Conservation (phyloP, 2,113 vertebrate genomes). For the Channa argus region DNA sequence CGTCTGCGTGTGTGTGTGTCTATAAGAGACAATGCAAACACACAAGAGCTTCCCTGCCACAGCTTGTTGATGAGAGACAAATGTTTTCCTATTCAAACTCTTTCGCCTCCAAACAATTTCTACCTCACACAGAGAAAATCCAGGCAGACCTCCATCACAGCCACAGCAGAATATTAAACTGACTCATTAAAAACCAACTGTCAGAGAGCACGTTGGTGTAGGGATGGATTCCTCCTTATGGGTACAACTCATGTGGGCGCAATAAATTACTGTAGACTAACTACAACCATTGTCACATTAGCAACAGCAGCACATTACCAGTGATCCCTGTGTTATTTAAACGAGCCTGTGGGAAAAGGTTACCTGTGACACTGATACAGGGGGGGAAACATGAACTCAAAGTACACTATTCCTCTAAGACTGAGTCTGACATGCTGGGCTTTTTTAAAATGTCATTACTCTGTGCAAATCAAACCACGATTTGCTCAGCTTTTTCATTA, state of each 20-base stretch:
- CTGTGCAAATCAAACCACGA: background rate
- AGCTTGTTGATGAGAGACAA: background rate
- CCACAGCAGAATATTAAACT: slow-evolving; percentile 3
- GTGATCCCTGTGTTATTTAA: slow-evolving; percentile 24
- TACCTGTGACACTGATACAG: slow-evolving; percentile 2
- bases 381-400: too few relatives aligned
- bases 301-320: background rate
- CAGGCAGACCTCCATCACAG: background rate
- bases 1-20: background rate
- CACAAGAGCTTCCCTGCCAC: too few relatives aligned
- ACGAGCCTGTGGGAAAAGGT: slow-evolving; percentile 20
- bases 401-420: background rate
- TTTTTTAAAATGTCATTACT: background rate
- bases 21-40: background rate
- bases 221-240: background rate
- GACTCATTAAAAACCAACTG: background rate
- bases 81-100: background rate
- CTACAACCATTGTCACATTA: background rate
- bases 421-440: background rate
- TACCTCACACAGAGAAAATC: background rate
- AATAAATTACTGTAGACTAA: slow-evolving; percentile 6
- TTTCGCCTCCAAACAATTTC: background rate
- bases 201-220: background rate
- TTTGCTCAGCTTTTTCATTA: background rate
- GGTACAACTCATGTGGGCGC: background rate